phyloP scores from a whole-genome alignment of 2,797 vertebrate species.

The Semotilus atromaculatus region DNA sequence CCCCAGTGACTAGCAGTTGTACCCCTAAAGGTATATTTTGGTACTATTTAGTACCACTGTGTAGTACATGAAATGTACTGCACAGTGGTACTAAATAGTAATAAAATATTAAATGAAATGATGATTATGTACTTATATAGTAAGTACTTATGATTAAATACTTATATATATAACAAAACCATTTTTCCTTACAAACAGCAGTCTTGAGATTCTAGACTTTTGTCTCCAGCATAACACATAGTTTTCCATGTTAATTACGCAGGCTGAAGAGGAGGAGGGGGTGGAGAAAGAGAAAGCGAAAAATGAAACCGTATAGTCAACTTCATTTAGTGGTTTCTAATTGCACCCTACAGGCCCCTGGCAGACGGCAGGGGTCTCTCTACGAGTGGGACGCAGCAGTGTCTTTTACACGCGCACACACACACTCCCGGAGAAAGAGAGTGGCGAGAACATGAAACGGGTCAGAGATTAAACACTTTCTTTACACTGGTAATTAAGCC shows the following conservation, averaged over 20 bases:
- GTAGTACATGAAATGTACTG: too few relatives aligned
- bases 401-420: conserved; percentile 52
- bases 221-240: conserved; percentile 43
- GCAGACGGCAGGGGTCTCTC: conserved; percentile 59
- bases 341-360: conserved; percentile 64
- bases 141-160: too few relatives aligned
- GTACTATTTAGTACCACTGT: too few relatives aligned
- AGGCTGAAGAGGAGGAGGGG: conserved; percentile 53
- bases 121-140: background rate
- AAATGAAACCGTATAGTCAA: conserved; percentile 62
- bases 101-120: background rate
- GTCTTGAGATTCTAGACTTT: conserved; percentile 27
- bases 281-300: conserved; percentile 58
- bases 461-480: conserved; percentile 68
- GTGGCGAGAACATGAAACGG: conserved; percentile 61
- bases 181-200: background rate
- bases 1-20: background rate
- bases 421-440: conserved; percentile 54
- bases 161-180: too few relatives aligned
- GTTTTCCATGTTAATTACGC: conserved; percentile 64
- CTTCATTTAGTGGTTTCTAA: conserved; percentile 66
- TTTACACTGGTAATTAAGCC: conserved; percentile 65
- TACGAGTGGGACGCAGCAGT: conserved; percentile 58
- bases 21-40: background rate
- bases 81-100: too few relatives aligned